A percentile compares a stretch with the other conserved stretches of the same genome.
Evolutionary conservation across 2,888 invertebrate species (phyloP).

Genomic region (Eugnorisma glareosa): DNA sequence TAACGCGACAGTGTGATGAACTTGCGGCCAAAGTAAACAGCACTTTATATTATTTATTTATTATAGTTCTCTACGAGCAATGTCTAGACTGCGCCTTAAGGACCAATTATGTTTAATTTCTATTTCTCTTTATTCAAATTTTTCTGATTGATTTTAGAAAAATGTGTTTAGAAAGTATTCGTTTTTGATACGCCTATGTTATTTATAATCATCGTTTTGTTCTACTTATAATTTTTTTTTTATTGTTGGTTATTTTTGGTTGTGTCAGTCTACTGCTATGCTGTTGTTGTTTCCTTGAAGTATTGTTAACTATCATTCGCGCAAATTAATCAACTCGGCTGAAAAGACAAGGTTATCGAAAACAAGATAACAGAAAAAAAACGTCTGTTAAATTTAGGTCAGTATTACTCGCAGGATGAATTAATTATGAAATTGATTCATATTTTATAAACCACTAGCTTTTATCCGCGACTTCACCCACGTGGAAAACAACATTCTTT

Average conservation of each 20-base stretch:
- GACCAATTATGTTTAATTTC: conserved; percentile 20
- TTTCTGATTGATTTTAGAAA: not conserved
- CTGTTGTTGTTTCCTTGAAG: conserved; percentile 9
- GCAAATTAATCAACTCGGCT: conserved; percentile 37
- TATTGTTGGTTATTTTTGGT: not conserved
- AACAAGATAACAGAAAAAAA: conserved; percentile 48
- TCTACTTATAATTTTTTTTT: not conserved
- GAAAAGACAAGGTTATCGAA: conserved; percentile 50
- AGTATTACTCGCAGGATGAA: conserved; percentile 28
- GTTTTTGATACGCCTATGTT: not conserved
- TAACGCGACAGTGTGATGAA: conserved; percentile 85
- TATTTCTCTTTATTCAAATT: not conserved
- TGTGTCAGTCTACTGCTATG: not conserved
- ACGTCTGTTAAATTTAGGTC: conserved; percentile 41
- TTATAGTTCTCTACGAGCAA: conserved; percentile 65
- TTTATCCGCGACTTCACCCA: not conserved
- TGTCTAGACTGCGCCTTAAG: conserved; percentile 68
- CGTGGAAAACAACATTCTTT: not conserved
- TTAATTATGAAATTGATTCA: not conserved
- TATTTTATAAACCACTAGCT: not conserved
- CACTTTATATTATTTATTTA: conserved; percentile 75
- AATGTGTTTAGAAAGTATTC: not conserved
- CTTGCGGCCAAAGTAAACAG: conserved; percentile 81
- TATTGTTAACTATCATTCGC: conserved; percentile 19
- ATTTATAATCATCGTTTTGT: not conserved